These are phyloP conservation scores for Cheumatopsyche charites DNA, from an alignment of 1,140 invertebrate genomes.

Conservation along the genomic window DNA sequence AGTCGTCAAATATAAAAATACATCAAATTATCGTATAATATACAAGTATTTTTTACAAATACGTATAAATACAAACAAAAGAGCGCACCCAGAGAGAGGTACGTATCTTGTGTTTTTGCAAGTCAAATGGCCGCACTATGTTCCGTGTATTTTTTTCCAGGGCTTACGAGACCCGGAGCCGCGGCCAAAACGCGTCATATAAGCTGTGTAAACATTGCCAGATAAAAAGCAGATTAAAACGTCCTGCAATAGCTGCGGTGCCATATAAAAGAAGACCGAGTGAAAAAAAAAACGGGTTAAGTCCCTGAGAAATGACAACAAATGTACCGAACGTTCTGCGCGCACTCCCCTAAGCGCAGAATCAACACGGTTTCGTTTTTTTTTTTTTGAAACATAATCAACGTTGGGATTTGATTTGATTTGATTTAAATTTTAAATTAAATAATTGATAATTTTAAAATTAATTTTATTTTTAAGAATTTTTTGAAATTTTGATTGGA, in stretches of 20 bases:
- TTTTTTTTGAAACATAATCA: too few relatives aligned
- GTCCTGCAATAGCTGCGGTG: background rate
- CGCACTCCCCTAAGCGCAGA: background rate
- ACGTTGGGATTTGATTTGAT: too few relatives aligned
- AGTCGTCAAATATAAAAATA: too few relatives aligned
- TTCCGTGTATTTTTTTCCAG: conserved; percentile 14
- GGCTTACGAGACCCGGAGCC: conserved; percentile 4
- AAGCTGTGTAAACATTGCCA: conserved; percentile 19
- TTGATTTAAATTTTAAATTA: too few relatives aligned
- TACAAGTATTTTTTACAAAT: too few relatives aligned
- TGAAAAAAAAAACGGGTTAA: background rate
- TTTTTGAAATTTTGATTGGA: too few relatives aligned
- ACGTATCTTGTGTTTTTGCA: conserved; percentile 9
- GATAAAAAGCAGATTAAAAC: conserved; percentile 22
- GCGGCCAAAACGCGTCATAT: background rate
- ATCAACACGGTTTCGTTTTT: too few relatives aligned
- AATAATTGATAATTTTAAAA: too few relatives aligned
- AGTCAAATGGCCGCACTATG: conserved; percentile 14
- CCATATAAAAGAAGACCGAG: too few relatives aligned
- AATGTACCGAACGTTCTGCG: background rate
- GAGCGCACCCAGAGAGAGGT: background rate
- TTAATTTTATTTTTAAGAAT: too few relatives aligned
- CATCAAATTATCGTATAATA: too few relatives aligned
- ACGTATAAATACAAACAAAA: too few relatives aligned
- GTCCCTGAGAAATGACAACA: conserved; percentile 19